Base-by-base conservation (phyloP, 2,113 vertebrate species). In the Rhabdornis inornatus region DNA sequence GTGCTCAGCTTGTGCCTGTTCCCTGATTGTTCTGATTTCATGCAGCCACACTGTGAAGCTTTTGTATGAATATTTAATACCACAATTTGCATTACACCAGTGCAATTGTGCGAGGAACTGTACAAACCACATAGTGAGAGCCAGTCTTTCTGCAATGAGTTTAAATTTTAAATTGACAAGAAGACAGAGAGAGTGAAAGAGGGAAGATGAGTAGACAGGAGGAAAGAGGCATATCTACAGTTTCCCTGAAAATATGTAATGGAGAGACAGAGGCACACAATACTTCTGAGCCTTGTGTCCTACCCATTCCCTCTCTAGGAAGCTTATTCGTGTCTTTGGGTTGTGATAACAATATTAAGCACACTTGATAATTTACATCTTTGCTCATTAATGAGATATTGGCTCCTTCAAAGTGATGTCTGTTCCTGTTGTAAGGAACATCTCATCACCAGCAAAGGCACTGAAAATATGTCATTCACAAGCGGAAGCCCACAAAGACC, bases 11-110 rank as follows among this genome's bases (percentile, higher is more conserved):
- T 93, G 63, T 40, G 77, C 74, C 83, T 89, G 23, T 79, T 81
- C 86, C 44, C 81, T 95, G 87, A 87, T 96, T 94, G 97, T 89
- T 92, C 95, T 94, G 91, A 94, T 96, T 95, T 97, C 91, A 82
- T 68, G 96, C 95, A 95, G 78, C 92, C 89, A 89, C 82, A 52
- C 89, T 94, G 83, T 88, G 92, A 68, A 94, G 78, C 93, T 96
- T 96, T 91, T 83, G 80, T 83, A 92, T 94, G 83, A 97, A 97
- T 96, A 96, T 96, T 97, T 96, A 93, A 93, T 84, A 68, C 74
- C 10, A 35, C 13, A 22, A 91, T 96, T 96, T 96, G 90, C 94
- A 96, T 97, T 92, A 92, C 90, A 90, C 39, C 30, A n/a, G n/a
- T 64, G 65, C 90, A 76, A 53, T 95, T 96, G 85, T 94, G 83